Base-by-base conservation (phyloP, 2,113 vertebrate species). In the Nycticorax nycticorax region DNA sequence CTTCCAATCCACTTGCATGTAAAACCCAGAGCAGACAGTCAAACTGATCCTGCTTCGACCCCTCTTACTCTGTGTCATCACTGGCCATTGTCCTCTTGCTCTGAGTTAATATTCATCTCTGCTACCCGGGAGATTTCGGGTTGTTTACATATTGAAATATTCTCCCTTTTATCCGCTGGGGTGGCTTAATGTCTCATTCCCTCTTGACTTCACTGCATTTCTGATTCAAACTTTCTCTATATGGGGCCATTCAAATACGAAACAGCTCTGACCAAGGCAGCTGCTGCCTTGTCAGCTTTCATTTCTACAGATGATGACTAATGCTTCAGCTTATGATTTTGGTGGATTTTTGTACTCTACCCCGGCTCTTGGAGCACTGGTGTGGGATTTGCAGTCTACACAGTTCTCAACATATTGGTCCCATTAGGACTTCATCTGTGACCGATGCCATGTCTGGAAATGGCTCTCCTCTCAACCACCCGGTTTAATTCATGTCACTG, bases 151-250 rank as follows among this genome's bases (percentile, higher is more conserved):
- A 53, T 45, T 76, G 86, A 91, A 92, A 85, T 68, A 75, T 21
- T 68, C 78, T 89, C 79, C 35, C 39, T 97, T 97, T 97, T 55
- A 95, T 96, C 76, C 74, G 32, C 41, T 35, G 12, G 59, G 60
- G 20, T 91, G 83, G 62, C 32, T 48, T 64, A 59, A 73, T 94
- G 84, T 87, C 86, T 97, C 86, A 92, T 91, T 93, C 66, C 48
- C 27, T 92, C 77, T 87, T 92, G 95, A 80, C 60, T 53, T 75
- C 43, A 11, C 59, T 64, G 60, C 14, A 19, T 78, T 93, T 91
- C 94, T 95, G 80, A 89, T 92, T 94, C 91, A 96, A 89, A 88
- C 66, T 84, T 85, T 87, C 94, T 81, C 76, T 66, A 5, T 30
- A n/a, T 57, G 86, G 57, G 67, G 68, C 66, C n/a, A 33, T 53